Base-by-base conservation (phyloP, 2,888 invertebrate genomes). In the Tipula confusa region DNA sequence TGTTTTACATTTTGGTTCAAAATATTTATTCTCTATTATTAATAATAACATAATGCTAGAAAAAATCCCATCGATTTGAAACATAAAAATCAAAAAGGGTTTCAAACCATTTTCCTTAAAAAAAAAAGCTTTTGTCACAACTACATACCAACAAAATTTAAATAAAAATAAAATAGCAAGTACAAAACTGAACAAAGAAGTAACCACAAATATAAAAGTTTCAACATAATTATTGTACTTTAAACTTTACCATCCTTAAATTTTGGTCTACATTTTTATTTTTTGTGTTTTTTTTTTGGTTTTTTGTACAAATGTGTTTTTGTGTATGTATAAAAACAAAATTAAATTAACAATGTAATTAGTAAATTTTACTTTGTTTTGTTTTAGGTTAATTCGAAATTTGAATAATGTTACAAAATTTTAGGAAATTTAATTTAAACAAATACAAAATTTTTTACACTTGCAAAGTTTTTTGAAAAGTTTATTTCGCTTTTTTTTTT, bases 341-440 rank as follows among this genome's bases (percentile, higher is more conserved):
- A 64, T 64, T 64, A 64, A 64, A 64, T 64, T 64, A 64, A 64
- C 64, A 64, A 64, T 64, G 64, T 64, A 64, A 64, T 64, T 64
- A 64, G 64, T 64, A 64, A 24, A 24, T 64, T 64, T 64, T 33
- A 9, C 4, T 24, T 64, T 18, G 64, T 64, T 64, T 7, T 1
- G 24, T 24, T 64, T 24, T 9, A 6, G 18, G 9, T 64, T 64
- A 24, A 11, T 64, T 64, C 0, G 24, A 9, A 64, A 64, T 64
- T 64, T 24, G 64, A 64, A 64, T 24, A 64, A 43, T 43, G 43
- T 64, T 24, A 64, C 2, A 64, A 64, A 48, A 64, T 24, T 64
- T 64, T 64, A 64, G 64, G 24, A 64, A 64, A 64, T 64, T 64
- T 64, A 24, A 64, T 64, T 64, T 64, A 64, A 64, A 64, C 18